Evolutionary conservation across 2,113 vertebrate species (phyloP), one percentile per base, ranked within the genome.

Genomic region (Cottus gobio): DNA sequence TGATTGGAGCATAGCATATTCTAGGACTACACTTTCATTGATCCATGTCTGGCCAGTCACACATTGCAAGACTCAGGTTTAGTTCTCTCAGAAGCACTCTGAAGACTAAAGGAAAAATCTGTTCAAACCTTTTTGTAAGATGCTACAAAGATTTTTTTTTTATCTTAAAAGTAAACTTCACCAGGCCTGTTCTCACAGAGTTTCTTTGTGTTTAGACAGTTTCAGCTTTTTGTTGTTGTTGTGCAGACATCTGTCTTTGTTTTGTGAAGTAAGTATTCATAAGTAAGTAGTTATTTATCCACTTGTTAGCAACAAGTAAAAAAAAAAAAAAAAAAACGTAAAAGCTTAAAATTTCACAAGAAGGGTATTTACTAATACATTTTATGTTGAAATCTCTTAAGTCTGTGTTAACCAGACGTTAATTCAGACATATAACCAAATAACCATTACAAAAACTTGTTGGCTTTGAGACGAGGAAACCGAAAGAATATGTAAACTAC

Each of bases 211-310:
- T 73, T 65, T 61, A 46, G 7, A 37, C 18, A 9, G 22, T 68
- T 73, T 4, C 4, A 63, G 13, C 22, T 50, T 6, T n/a, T 50
- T 42, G 39, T 52, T 52, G 16, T 24, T 74, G 46, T 20, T 64
- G 37, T 31, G 28, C 58, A 74, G 70, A 36, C 68, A 52, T 68
- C 66, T 80, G 69, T n/a, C 50, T 78, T 72, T 61, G 61, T 39
- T n/a, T 48, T 39, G 4, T 64, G 67, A n/a, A n/a, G n/a, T n/a
- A n/a, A n/a, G n/a, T n/a, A n/a, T n/a, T n/a, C n/a, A n/a, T n/a
- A n/a, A n/a, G n/a, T n/a, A n/a, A n/a, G n/a, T n/a, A n/a, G n/a
- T n/a, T n/a, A n/a, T n/a, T n/a, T n/a, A n/a, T n/a, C n/a, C n/a
- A n/a, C n/a, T n/a, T n/a, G n/a, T n/a, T n/a, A n/a, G n/a, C n/a